A percentile compares a stretch with the other conserved stretches of the same genome.
These are phyloP conservation scores for Centruroides sculpturatus DNA, from an alignment of 1,140 invertebrate genomes.

Conservation along the genomic window DNA sequence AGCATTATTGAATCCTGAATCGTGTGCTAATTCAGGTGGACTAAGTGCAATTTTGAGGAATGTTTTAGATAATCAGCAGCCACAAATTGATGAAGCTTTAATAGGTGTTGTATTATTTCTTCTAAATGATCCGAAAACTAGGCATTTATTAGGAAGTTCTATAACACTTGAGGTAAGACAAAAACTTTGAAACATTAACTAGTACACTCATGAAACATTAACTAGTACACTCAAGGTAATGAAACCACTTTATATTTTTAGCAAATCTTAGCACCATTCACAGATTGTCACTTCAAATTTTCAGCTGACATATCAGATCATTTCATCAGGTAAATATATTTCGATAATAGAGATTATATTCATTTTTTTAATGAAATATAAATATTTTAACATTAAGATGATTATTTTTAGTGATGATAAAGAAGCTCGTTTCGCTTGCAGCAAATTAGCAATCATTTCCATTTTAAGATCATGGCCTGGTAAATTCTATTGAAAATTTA, in stretches of 20 bases:
- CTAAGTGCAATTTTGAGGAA: slow-evolving; percentile 65
- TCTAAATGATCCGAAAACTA: slow-evolving; percentile 68
- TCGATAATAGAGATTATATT: no score
- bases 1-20: slow-evolving; percentile 65
- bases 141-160: slow-evolving; percentile 53
- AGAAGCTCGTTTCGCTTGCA: slow-evolving; percentile 63
- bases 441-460: slow-evolving; percentile 64
- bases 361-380: no score
- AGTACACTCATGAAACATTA: no score
- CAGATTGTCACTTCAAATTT: slow-evolving; percentile 59
- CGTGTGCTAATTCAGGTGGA: slow-evolving; percentile 67
- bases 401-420: slow-evolving; percentile 49
- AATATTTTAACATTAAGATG: no score
- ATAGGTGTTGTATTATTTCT: slow-evolving; percentile 72
- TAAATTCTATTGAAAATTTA: neutral
- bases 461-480: slow-evolving; percentile 82
- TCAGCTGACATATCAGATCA: slow-evolving; percentile 1
- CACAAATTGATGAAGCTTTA: slow-evolving; percentile 53
- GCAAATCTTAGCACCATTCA: slow-evolving; percentile 75
- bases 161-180: slow-evolving; percentile 29
- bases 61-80: slow-evolving; percentile 57
- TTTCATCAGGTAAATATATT: neutral
- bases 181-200: no score
- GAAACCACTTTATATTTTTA: slow-evolving; percentile 35
- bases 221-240: no score